Evolutionary conservation across 2,888 invertebrate genomes (phyloP).

Genomic region (Kryphioiulus occultus): DNA sequence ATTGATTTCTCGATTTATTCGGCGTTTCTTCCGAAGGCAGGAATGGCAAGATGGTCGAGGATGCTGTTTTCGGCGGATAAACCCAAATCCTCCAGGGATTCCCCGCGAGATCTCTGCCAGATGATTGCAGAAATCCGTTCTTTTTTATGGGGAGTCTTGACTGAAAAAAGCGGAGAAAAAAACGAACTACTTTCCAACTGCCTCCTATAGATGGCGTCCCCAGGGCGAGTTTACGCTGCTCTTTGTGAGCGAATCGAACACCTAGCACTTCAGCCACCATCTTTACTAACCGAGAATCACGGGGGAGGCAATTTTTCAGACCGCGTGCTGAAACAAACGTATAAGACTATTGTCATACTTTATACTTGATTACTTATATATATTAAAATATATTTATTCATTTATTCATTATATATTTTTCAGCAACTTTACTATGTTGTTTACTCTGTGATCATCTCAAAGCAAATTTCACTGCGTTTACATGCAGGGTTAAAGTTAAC

Average conservation of each 20-base stretch:
- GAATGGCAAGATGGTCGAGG: constrained; percentile 22
- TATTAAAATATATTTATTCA: too few species aligned
- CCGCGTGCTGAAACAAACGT: too few species aligned
- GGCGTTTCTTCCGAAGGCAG: not conserved
- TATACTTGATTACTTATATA: too few species aligned
- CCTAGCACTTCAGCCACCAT: not conserved
- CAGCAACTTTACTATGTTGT: too few species aligned
- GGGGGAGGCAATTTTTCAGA: too few species aligned
- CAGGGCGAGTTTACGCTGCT: not conserved
- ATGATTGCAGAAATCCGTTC: constrained; percentile 21
- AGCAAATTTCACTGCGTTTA: too few species aligned
- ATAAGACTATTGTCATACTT: too few species aligned
- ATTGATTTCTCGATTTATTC: constrained; percentile 31
- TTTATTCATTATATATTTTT: too few species aligned
- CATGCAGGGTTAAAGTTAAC: too few species aligned
- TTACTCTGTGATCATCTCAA: too few species aligned
- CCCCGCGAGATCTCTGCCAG: not conserved
- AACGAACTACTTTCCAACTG: not conserved
- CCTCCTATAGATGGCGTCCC: not conserved
- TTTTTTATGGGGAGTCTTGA: not conserved
- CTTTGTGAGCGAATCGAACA: not conserved
- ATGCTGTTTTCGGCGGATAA: not conserved
- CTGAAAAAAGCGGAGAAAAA: not conserved
- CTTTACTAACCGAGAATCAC: not conserved
- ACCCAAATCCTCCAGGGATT: not conserved